Conservation (phyloP, 2,113 vertebrate genomes). For the Nipponia nippon region DNA sequence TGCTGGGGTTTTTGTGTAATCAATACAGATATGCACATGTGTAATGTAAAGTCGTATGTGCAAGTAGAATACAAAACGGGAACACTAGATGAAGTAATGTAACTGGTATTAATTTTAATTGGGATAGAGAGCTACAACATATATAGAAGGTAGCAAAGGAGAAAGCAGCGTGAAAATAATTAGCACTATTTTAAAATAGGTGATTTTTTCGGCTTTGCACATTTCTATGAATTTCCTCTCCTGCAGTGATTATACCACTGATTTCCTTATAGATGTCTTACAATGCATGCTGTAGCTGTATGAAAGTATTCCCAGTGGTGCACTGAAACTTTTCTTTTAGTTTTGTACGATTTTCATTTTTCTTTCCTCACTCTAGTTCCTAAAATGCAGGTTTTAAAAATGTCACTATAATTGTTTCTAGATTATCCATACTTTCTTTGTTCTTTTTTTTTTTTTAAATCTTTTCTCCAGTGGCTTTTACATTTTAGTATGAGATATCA, state of each 20-base stretch:
- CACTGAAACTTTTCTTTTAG: neutral
- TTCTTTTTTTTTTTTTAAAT: neutral
- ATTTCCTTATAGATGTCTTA: neutral
- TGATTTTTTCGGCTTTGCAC: neutral
- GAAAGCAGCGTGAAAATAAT: conserved; percentile 14
- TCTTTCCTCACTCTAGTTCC: neutral
- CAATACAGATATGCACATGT: neutral
- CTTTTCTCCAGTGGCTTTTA: neutral
- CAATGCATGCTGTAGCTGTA: neutral
- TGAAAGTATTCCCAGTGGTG: neutral
- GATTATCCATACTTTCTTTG: neutral
- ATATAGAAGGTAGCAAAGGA: neutral
- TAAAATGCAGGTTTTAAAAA: neutral
- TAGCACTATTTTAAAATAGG: neutral
- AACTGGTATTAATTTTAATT: neutral
- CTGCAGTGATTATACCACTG: neutral
- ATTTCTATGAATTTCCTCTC: neutral
- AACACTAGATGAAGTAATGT: neutral
- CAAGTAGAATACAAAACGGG: neutral
- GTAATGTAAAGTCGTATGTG: neutral
- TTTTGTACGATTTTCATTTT: neutral
- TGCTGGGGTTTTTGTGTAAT: neutral
- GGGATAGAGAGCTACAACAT: neutral
- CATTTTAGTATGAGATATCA: neutral
- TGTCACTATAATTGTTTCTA: neutral